Percentiles rank a stretch among this genome's conserved stretches.
Conservation (phyloP, 2,888 invertebrate genomes). For the Sthenelais limicola region DNA sequence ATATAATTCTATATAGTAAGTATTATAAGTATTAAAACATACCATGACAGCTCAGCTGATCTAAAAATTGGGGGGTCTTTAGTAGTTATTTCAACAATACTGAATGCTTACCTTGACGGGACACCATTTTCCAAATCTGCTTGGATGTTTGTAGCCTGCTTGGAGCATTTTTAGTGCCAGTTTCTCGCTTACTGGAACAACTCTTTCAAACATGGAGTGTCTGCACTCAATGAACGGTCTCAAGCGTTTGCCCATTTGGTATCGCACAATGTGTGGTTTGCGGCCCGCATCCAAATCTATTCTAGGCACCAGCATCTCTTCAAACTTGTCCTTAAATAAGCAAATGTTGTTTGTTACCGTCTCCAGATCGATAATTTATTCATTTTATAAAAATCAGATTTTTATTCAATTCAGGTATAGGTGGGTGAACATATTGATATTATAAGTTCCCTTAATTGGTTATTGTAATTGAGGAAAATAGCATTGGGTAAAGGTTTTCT, state of each 20-base stretch:
- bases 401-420: not conserved
- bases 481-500: too few species aligned
- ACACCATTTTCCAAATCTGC: constrained; percentile 72
- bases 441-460: too few species aligned
- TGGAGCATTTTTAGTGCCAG: constrained; percentile 68
- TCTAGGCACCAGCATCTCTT: constrained; percentile 67
- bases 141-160: constrained; percentile 70
- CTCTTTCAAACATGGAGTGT: constrained; percentile 70
- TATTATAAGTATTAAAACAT: too few species aligned
- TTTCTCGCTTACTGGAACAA: constrained; percentile 67
- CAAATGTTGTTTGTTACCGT: not conserved
- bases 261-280: constrained; percentile 70
- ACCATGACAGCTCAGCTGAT: too few species aligned
- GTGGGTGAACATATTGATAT: too few species aligned
- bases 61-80: too few species aligned
- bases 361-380: too few species aligned
- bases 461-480: too few species aligned
- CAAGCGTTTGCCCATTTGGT: constrained; percentile 65
- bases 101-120: constrained; percentile 67
- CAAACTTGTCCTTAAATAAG: constrained; percentile 65
- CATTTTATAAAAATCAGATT: too few species aligned
- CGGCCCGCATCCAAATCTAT: constrained; percentile 67
- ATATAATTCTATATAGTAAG: too few species aligned
- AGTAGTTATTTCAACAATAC: not conserved
- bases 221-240: constrained; percentile 61